Conservation (phyloP, 2,888 invertebrate species). For the Netelia virgata region DNA sequence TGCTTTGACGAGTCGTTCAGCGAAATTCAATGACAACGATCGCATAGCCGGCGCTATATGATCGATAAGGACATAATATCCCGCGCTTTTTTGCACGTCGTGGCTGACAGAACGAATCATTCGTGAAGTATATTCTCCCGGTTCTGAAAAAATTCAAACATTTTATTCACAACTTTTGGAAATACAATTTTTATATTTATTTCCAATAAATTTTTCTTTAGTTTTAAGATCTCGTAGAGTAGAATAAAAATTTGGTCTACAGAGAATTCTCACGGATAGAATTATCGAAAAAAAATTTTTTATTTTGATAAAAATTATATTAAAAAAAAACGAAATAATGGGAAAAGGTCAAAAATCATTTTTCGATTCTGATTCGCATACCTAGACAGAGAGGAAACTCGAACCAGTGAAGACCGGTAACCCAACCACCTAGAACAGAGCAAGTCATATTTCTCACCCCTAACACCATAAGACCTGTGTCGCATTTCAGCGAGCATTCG, state of each 20-base stretch:
- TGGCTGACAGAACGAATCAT: constrained; percentile 72
- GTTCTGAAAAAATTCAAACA: constrained; percentile 45
- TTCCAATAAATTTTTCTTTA: neutral
- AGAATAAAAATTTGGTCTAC: no score
- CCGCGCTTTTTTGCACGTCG: constrained; percentile 72
- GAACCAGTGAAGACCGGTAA: constrained; percentile 72
- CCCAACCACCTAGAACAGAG: constrained; percentile 67
- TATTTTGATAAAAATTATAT: no score
- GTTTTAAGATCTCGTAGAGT: neutral
- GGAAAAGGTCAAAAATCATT: no score
- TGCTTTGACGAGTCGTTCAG: constrained; percentile 66
- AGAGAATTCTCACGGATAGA: no score
- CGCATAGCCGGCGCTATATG: constrained; percentile 67
- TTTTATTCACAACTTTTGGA: neutral
- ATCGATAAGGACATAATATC: constrained; percentile 73
- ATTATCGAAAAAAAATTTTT: no score
- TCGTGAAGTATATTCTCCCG: constrained; percentile 67
- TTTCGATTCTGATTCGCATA: constrained; percentile 18
- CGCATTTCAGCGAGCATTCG: constrained; percentile 70
- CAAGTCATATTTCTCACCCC: constrained; percentile 72
- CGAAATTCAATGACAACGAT: constrained; percentile 66
- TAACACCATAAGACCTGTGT: constrained; percentile 70
- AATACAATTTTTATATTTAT: neutral
- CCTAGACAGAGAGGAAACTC: constrained; percentile 77
- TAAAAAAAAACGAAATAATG: no score